Conservation (phyloP, 2,113 vertebrate genomes). For the Tyto alba region DNA sequence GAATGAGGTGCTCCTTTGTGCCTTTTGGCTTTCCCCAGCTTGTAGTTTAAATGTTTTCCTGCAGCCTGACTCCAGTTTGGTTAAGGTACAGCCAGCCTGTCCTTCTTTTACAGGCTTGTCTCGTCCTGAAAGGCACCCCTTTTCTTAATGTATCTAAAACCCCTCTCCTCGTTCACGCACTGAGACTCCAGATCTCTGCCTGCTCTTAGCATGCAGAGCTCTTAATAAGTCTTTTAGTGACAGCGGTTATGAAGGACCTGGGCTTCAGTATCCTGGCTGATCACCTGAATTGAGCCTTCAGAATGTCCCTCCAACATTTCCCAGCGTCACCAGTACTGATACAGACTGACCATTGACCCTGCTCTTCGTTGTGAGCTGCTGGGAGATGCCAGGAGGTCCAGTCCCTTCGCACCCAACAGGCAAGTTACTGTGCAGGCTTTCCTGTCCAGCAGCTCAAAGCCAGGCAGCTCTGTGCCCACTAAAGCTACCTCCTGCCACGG, state of each 20-base stretch:
- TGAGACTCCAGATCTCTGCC: background rate
- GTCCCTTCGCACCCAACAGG: background rate
- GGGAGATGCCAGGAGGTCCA: background rate
- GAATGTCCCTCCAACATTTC: background rate
- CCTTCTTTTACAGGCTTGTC: background rate
- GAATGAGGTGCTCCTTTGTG: background rate
- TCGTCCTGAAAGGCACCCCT: background rate
- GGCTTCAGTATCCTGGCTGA: background rate
- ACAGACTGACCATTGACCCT: background rate
- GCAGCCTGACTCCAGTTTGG: background rate
- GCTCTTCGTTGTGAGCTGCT: background rate
- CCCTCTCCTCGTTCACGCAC: background rate
- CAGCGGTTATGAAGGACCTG: background rate
- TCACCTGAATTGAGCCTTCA: background rate
- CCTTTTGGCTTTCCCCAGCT: background rate
- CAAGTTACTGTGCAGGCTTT: background rate
- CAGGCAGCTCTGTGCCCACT: background rate
- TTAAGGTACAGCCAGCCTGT: background rate
- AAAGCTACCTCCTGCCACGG: background rate
- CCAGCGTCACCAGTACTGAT: background rate
- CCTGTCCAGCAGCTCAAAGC: background rate
- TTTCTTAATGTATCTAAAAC: background rate
- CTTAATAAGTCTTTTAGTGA: background rate
- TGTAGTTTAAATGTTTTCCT: background rate
- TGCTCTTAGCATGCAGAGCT: background rate